Evolutionary conservation across 2,113 vertebrate species (phyloP), one percentile per base, ranked within the genome.

Genomic region (Archocentrus centrarchus): DNA sequence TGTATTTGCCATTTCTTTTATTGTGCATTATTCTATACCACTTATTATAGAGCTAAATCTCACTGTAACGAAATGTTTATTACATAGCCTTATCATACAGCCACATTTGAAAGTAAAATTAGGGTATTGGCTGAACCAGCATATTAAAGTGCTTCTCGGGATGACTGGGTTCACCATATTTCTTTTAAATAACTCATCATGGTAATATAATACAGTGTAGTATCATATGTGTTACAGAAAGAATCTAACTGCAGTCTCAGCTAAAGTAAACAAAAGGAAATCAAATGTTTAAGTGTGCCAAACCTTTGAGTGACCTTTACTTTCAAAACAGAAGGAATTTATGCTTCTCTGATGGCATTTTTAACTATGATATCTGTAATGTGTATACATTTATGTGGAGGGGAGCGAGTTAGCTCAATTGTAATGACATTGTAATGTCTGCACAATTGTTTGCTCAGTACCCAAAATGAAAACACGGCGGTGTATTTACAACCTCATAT

Each of bases 401-500:
- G 32, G 32, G 58, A 58, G 11, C 13, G 50, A 32, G 62, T 81
- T 44, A 50, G 37, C 75, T 77, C 47, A 68, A 13, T 50, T 37
- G 15, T 57, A 75, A 41, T 82, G 78, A 80, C 35, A 78, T n/a
- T 80, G 82, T 86, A 85, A 82, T 83, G 75, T 77, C 81, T 80
- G 58, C 64, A n/a, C 20, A 62, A 61, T 79, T 84, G 85, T 92
- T 91, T 89, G 82, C 82, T 70, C 30, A 37, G 79, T 63, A 41
- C 59, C 64, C 81, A 83, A 79, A 88, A 92, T 92, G 89, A 92
- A 93, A 92, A 90, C 77, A 85, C 30, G 3, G 53, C 55, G 70
- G 77, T 85, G 93, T 91, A 93, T 93, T 92, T 92, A 89, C 88
- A 88, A 62, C 79, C 91, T 89, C 77, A 86, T 87, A 86, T 86